Evolutionary conservation across 2,113 vertebrate species (phyloP), one percentile per base, ranked within the genome.

Genomic region (Butastur rufipennis): DNA sequence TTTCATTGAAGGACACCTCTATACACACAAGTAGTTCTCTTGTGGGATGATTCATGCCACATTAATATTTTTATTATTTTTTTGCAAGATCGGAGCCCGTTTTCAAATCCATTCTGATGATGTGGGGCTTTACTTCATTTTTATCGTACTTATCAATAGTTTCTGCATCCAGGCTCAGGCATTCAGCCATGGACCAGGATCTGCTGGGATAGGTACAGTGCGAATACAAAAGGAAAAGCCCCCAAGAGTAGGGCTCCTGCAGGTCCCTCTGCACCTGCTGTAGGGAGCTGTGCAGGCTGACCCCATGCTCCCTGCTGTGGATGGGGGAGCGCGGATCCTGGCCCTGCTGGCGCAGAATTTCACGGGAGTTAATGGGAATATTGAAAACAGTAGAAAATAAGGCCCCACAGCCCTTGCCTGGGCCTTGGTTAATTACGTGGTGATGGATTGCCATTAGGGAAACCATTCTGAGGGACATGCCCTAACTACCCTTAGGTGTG

Each of bases 361-460:
- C 70, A 1, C 26, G 29, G 21, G 58, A 81, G 25, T 93, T 89
- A 65, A 40, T 10, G 48, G 67, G 18, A 82, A 80, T 59, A 34
- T 73, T 70, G 52, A 56, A 92, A 68, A 53, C 31, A 83, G 27
- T 12, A 65, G 78, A 58, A 95, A 93, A 88, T 77, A 75, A 77
- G 53, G 62, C 85, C 58, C 63, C 2, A 36, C 40, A 86, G 81
- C 53, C 70, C 43, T 87, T 42, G 66, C 38, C 67, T 79, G 45
- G 67, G 65, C 68, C 40, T 84, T 55, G 84, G 65, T 53, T 92
- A 88, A 90, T 96, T 91, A 85, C 2, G 2, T 77, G 45, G 74
- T 95, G 89, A 81, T 80, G 81, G 86, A 95, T 92, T 82, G 67
- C 59, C 56, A 23, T 95, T 81, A 95, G 80, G 68, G 77, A 92